Conservation (phyloP, 2,888 invertebrate species). For the Nycteola revayana region DNA sequence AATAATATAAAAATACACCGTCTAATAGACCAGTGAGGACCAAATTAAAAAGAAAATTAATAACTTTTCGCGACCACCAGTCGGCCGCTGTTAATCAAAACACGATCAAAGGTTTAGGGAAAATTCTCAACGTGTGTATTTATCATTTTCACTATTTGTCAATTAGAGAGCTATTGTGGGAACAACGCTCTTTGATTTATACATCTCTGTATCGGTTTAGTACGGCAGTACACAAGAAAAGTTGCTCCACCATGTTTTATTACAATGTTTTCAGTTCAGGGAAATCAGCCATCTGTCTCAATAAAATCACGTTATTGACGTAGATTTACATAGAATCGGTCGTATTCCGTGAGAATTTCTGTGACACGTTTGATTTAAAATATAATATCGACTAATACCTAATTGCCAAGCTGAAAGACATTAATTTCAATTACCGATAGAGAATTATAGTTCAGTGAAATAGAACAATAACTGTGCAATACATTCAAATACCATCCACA, state of each 20-base stretch:
- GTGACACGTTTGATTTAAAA: slow-evolving; percentile 23
- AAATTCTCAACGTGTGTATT: slow-evolving; percentile 71
- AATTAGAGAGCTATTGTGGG: slow-evolving; percentile 78
- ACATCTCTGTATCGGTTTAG: slow-evolving; percentile 48
- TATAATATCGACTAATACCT: slow-evolving; percentile 13
- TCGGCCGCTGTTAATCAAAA: slow-evolving; percentile 72
- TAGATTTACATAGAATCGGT: slow-evolving; percentile 28
- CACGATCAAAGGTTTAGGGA: slow-evolving; percentile 78
- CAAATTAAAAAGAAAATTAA: slow-evolving; percentile 79
- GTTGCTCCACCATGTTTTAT: slow-evolving; percentile 33
- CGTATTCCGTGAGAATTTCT: slow-evolving; percentile 18
- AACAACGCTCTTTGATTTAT: slow-evolving; percentile 75
- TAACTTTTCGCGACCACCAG: slow-evolving; percentile 67
- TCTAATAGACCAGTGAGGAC: slow-evolving; percentile 51
- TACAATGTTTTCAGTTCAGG: slow-evolving; percentile 27
- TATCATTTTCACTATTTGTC: slow-evolving; percentile 81
- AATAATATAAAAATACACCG: slow-evolving; percentile 59
- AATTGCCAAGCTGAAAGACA: too few species aligned
- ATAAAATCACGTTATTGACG: slow-evolving; percentile 35
- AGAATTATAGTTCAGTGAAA: too few species aligned
- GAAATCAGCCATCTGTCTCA: slow-evolving; percentile 29
- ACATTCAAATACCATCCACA: too few species aligned
- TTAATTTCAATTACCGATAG: too few species aligned
- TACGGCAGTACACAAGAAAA: slow-evolving; percentile 24
- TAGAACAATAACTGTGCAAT: too few species aligned